Evolutionary conservation across 2,888 invertebrate species (phyloP), one percentile per base, ranked within the genome.

Genomic region (Lasioglossum pauxillum): DNA sequence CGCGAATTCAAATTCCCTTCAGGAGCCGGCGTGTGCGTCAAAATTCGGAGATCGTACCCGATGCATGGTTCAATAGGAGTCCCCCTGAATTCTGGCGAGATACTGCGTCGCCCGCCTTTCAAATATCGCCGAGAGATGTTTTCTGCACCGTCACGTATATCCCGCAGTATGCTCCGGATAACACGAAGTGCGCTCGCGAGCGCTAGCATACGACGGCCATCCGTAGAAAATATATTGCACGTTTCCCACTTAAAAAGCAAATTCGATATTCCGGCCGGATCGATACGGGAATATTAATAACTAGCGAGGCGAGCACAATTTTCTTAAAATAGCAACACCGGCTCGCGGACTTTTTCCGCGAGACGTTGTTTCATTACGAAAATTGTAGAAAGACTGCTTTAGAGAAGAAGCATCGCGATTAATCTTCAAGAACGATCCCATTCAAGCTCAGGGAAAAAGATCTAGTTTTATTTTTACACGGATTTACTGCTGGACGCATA

Each of bases 141-240:
- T 87, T 83, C 87, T 80, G 69, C 83, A 83, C 75, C 76, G 82
- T 87, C 87, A 86, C 86, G 87, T 87, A 87, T 74, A 80, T 84
- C 53, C 83, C 57, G 83, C 83, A 73, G 86, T 84, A 76, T 64
- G 79, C 64, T n/a, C 23, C 69, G 77, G 79, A 85, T 85, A 78
- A 75, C 86, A 75, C 41, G 44, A 35, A 12, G 35, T 12, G 35
- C 14, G 23, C 74, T 31, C 73, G 46, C 71, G 44, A 16, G 69
- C 38, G 53, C 41, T n/a, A 44, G 46, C 44, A 67, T 10, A 57
- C 74, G 44, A 38, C n/a, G 41, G 10, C 14, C 53, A 53, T 14
- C 46, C 10, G 75, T n/a, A 67, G 76, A 83, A 87, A 87, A 87
- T 86, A 75, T 87, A 83, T 86, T 87, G 83, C 80, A 77, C 69